Base-by-base conservation (phyloP, 2,113 vertebrate genomes). In the Genyomyrus donnyi region DNA sequence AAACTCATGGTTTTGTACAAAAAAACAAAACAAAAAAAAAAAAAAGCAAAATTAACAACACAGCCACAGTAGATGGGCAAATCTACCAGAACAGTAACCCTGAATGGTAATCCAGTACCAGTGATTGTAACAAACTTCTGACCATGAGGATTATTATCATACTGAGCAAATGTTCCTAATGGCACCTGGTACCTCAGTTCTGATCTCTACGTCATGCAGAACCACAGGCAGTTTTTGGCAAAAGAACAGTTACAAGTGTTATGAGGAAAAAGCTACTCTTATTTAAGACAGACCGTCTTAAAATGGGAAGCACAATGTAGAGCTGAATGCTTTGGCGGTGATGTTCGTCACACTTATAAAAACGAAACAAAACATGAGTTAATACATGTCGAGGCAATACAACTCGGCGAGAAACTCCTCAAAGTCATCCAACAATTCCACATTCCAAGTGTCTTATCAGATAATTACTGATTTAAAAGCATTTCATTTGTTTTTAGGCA, bases 161-260 rank as follows among this genome's bases (percentile, higher is more conserved):
- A 56, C 89, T 13, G n/a, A 45, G 52, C 52, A 53, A 53, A 53
- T 53, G 52, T 56, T 46, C 83, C 85, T 24, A 87, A 90, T 39
- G 56, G 85, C 58, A 90, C 85, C 45, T 1, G 9, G 35, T 24
- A 70, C 45, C 74, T 80, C 27, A 70, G 35, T 85, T 48, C 52
- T 27, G 48, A 89, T 35, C 21, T 46, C 24, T 86, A n/a, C 13
- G n/a, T 85, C 17, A 46, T 9, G 27, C 53, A 89, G 45, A 84
- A 62, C 42, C 52, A 49, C 80, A 86, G 39, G 46, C 84, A n/a
- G 58, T 89, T 80, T 85, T 90, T 90, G 53, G 84, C 45, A 87
- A 87, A 89, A 80, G 45, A 62, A 13, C 24, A 84, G 52, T 35
- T 90, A 35, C 27, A 1, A 87, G 58, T 7, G 35, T 58, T 70